Base-by-base conservation (phyloP, 2,113 vertebrate genomes). In the Ageneiosus marmoratus region DNA sequence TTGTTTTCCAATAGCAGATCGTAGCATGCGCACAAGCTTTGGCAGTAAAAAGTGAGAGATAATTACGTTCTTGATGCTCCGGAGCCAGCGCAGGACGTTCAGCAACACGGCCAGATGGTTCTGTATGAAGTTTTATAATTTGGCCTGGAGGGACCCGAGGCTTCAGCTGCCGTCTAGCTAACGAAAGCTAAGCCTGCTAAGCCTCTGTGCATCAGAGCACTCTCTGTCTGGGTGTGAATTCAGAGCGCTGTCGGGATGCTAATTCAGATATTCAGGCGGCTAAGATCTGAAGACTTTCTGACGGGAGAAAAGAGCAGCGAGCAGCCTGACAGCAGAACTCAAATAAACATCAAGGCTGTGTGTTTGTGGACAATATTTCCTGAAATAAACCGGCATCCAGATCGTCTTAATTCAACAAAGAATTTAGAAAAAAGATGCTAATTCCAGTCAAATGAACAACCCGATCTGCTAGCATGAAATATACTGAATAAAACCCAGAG, bases 71-170 rank as follows among this genome's bases (percentile, higher is more conserved):
- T 60, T 58, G 16, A 37, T 81, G 16, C 6, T 0, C 41, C 55
- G 4, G 41, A 48, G 80, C 53, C 67, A 81, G 53, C 10, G 12
- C 27, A 41, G 44, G 37, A 27, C 29, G 76, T 67, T 46, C 18
- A 18, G 74, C 81, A 67, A 77, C 32, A 55, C 5, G 24, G 34
- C 22, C 81, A 83, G 73, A 83, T 67, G 73, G 46, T 53, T 67
- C 60, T 77, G 60, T 83, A 53, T 67, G 81, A 67, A 65, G 81
- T 63, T 76, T 76, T 77, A 67, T 67, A 37, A 77, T 77, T 56
- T 46, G 48, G 60, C 73, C 74, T 77, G 9, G 60, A 56, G 74
- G 48, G 60, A 69, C 20, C 74, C 1, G 50, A 69, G 73, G 9
- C 41, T 76, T 77, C 81, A 77, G 48, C 73, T 75, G 56, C 72